Conservation (phyloP, 2,888 invertebrate genomes). For the Drosophila suboccidentalis region DNA sequence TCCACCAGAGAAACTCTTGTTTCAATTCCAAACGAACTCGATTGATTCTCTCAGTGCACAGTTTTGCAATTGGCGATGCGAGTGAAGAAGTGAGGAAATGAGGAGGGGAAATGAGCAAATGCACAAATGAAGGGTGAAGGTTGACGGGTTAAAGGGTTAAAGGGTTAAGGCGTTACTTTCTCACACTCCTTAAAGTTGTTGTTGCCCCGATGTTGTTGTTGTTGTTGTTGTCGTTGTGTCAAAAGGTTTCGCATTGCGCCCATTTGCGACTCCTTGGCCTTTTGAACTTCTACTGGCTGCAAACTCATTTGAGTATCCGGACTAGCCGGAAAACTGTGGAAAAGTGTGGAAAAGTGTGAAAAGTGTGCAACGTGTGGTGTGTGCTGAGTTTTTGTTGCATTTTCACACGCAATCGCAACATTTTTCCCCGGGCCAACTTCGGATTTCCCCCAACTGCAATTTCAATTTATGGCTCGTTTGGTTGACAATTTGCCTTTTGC, state of each 20-base stretch:
- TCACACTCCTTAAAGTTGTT: constrained; percentile 45
- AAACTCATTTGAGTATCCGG: constrained; percentile 43
- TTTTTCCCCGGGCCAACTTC: constrained; percentile 48
- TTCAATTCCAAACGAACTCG: too few relatives aligned
- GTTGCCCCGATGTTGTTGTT: constrained; percentile 33
- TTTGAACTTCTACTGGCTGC: constrained; percentile 5
- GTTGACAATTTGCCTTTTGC: constrained; percentile 29
- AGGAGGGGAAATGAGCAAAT: background rate
- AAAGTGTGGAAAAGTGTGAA: constrained; percentile 18
- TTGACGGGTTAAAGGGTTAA: background rate
- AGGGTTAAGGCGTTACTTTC: constrained; percentile 34
- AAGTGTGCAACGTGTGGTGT: constrained; percentile 15
- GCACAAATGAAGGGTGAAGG: background rate
- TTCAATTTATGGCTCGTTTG: constrained; percentile 24
- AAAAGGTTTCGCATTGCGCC: constrained; percentile 17
- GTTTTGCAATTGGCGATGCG: background rate
- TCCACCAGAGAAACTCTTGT: too few relatives aligned
- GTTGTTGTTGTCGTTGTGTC: constrained; percentile 24
- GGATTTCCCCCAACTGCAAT: constrained; percentile 37
- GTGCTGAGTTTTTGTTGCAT: constrained; percentile 51
- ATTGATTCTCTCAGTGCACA: too few relatives aligned
- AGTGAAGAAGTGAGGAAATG: background rate
- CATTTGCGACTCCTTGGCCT: constrained; percentile 37
- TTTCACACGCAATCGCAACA: constrained; percentile 73
- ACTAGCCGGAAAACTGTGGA: constrained; percentile 25